Conservation (phyloP, 1,140 invertebrate genomes). For the Drosophila pseudoananassae region DNA sequence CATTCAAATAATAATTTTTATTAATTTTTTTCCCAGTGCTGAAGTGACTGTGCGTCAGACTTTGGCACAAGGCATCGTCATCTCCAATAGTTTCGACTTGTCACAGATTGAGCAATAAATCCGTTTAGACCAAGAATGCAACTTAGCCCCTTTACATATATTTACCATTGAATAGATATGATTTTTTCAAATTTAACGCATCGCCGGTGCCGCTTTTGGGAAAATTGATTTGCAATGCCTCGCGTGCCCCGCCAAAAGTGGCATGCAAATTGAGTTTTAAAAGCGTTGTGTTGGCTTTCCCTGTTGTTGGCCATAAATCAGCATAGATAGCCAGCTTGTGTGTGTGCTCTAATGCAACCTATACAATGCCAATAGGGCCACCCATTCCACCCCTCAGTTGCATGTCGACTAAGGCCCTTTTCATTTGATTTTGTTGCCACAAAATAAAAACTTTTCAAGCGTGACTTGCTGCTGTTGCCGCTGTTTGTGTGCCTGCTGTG, state of each 20-base stretch:
- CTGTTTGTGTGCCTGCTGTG: slow-evolving; percentile 43
- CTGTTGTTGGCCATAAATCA: slow-evolving; percentile 69
- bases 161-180: slow-evolving; percentile 49
- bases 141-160: slow-evolving; percentile 21
- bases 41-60: slow-evolving; percentile 34
- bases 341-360: slow-evolving; percentile 59
- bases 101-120: slow-evolving; percentile 60
- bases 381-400: slow-evolving; percentile 14
- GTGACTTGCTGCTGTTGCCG: slow-evolving; percentile 63
- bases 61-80: slow-evolving; percentile 2
- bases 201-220: slow-evolving; percentile 51
- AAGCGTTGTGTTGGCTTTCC: slow-evolving; percentile 52
- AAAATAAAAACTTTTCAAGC: slow-evolving; percentile 81
- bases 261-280: slow-evolving; percentile 80
- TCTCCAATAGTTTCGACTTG: slow-evolving; percentile 43
- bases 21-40: slow-evolving; percentile 7
- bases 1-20: not conserved
- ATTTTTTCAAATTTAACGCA: slow-evolving; percentile 76
- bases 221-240: slow-evolving; percentile 54
- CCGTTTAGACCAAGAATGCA: slow-evolving; percentile 43
- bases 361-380: slow-evolving; percentile 31
- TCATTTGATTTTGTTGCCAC: slow-evolving; percentile 78
- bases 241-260: slow-evolving; percentile 58
- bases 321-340: slow-evolving; percentile 56
- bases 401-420: slow-evolving; percentile 60